Conservation (phyloP, 2,888 invertebrate species). For the Odontocerum albicorne region DNA sequence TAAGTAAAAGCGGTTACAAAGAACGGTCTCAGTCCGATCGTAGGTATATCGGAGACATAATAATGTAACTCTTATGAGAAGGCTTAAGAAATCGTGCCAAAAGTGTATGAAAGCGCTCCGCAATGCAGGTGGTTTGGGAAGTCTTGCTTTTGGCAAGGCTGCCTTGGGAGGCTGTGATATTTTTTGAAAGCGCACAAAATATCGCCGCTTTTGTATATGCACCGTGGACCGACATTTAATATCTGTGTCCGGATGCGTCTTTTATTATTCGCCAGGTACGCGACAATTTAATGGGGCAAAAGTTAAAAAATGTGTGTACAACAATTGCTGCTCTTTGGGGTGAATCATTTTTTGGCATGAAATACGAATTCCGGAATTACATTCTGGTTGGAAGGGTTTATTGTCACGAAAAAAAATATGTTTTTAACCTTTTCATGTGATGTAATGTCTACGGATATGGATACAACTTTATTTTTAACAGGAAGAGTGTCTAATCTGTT, state of each 20-base stretch:
- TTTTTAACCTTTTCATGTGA: too few species aligned
- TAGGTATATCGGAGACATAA: constrained; percentile 37
- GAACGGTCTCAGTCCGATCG: constrained; percentile 29
- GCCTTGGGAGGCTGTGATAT: constrained; percentile 34
- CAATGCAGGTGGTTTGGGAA: constrained; percentile 32
- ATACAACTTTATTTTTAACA: too few species aligned
- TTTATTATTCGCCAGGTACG: constrained; percentile 3
- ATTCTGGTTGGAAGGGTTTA: too few species aligned
- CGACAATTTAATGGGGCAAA: too few species aligned
- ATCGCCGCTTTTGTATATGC: constrained; percentile 32
- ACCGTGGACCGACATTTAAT: constrained; percentile 34
- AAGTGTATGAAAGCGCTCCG: constrained; percentile 42
- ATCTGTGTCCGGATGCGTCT: constrained; percentile 28
- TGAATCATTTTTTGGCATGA: too few species aligned
- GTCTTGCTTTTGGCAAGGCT: constrained; percentile 35
- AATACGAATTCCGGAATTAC: too few species aligned
- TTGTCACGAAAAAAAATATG: too few species aligned
- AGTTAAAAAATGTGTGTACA: too few species aligned
- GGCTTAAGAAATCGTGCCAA: constrained; percentile 51
- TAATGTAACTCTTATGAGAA: constrained; percentile 39
- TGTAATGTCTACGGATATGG: too few species aligned
- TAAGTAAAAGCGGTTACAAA: too few species aligned
- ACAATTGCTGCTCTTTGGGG: too few species aligned
- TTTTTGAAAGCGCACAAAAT: constrained; percentile 33
- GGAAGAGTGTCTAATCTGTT: too few species aligned